These are phyloP conservation scores for Rhea americana DNA, from an alignment of 2,113 vertebrate genomes.

Conservation along the genomic window DNA sequence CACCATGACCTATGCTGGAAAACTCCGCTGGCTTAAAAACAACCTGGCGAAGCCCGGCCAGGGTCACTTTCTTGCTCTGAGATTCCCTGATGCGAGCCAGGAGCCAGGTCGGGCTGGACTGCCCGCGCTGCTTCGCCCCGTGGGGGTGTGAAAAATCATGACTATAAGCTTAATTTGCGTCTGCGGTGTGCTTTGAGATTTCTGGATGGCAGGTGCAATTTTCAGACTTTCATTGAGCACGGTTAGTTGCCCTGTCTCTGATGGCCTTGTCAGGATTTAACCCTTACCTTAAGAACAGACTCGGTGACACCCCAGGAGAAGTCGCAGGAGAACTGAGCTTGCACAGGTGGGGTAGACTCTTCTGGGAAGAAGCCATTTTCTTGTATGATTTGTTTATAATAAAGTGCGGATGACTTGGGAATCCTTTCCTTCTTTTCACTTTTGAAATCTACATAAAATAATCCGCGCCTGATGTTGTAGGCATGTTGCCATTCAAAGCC, in stretches of 20 bases:
- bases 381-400: constrained; percentile 84
- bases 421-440: constrained; percentile 79
- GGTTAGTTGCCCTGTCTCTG: background rate
- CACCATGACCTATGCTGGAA: background rate
- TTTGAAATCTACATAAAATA: constrained; percentile 90
- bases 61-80: background rate
- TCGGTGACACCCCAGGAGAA: constrained; percentile 95
- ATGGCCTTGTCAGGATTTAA: fast-evolving
- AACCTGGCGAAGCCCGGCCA: background rate
- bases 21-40: constrained; percentile 38
- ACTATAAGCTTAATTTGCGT: background rate
- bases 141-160: background rate
- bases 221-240: no score
- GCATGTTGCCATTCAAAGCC: constrained; percentile 94
- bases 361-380: constrained; percentile 84
- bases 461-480: constrained; percentile 84
- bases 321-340: constrained; percentile 86
- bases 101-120: background rate
- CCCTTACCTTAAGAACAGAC: constrained; percentile 87
- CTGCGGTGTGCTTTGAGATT: background rate
- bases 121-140: no score
- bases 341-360: constrained; percentile 67
- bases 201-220: fast-evolving
- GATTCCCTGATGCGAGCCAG: background rate
- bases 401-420: constrained; percentile 89